Evolutionary conservation across 2,888 invertebrate species (phyloP).

Genomic region (Rhopalosiphum nymphaeae): DNA sequence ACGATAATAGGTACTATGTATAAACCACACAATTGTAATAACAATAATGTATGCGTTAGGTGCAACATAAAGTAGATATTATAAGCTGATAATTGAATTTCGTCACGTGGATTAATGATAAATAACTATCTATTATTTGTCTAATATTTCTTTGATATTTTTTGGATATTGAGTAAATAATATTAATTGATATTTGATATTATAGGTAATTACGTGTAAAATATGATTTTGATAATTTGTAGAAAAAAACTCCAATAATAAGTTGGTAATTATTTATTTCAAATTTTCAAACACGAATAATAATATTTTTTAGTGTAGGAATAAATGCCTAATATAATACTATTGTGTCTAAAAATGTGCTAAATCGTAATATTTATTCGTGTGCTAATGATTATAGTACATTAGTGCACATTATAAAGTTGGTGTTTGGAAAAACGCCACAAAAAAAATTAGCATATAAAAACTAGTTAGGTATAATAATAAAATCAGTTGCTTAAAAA

Average conservation of each 20-base stretch:
- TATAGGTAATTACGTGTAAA: background rate
- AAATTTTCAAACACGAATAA: background rate
- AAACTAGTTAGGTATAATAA: background rate
- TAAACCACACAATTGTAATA: background rate
- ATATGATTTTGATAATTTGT: background rate
- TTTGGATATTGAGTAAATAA: background rate
- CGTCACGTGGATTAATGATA: background rate
- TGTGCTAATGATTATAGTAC: background rate
- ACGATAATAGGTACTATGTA: background rate
- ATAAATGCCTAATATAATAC: background rate
- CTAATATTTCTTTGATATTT: background rate
- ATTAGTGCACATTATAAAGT: background rate
- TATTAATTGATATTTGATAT: background rate
- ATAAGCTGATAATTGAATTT: background rate
- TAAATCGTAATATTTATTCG: background rate
- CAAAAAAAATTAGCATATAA: background rate
- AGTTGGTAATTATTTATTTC: background rate
- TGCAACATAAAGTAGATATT: background rate
- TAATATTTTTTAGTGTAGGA: background rate
- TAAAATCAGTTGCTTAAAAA: background rate
- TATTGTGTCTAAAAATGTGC: background rate
- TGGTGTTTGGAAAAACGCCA: background rate
- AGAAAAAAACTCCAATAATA: background rate
- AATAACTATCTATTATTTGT: background rate
- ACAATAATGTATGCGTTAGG: background rate